Conservation (phyloP, 2,888 invertebrate genomes). For the Ophonus ardosiacus region DNA sequence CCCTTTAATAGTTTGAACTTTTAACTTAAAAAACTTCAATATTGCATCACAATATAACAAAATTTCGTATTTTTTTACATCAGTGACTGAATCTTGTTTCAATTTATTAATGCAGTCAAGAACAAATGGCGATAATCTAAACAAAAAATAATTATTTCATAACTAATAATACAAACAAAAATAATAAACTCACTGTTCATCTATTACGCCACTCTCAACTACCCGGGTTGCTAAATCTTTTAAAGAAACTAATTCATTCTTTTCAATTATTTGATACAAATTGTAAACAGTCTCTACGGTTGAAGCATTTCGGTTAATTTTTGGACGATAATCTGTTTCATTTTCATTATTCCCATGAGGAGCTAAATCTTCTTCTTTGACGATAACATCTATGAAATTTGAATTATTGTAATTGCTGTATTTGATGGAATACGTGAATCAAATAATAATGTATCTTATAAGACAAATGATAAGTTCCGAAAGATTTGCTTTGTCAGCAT, state of each 20-base stretch:
- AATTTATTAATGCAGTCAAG: constrained; percentile 67
- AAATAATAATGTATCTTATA: too few species aligned
- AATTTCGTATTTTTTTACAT: constrained; percentile 68
- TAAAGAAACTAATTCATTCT: constrained; percentile 73
- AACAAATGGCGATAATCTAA: constrained; percentile 68
- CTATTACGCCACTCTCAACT: constrained; percentile 65
- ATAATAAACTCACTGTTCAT: constrained; percentile 30
- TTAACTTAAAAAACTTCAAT: constrained; percentile 69
- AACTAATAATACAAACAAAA: constrained; percentile 25
- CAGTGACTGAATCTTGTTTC: constrained; percentile 59
- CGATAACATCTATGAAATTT: constrained; percentile 47
- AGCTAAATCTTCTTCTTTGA: constrained; percentile 74
- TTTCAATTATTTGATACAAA: constrained; percentile 75
- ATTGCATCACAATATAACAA: constrained; percentile 72
- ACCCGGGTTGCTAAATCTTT: constrained; percentile 68
- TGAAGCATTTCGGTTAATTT: constrained; percentile 77
- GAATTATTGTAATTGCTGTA: background rate
- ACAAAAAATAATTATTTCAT: constrained; percentile 49
- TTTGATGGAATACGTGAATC: too few species aligned
- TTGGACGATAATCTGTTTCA: constrained; percentile 75
- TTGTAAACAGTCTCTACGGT: constrained; percentile 76
- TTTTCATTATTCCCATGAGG: constrained; percentile 73
- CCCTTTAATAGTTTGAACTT: constrained; percentile 68
- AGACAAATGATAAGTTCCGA: too few species aligned
- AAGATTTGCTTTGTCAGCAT: too few species aligned